These are phyloP conservation scores for Machimus rusticus DNA, from an alignment of 2,888 invertebrate species.

Conservation along the genomic window DNA sequence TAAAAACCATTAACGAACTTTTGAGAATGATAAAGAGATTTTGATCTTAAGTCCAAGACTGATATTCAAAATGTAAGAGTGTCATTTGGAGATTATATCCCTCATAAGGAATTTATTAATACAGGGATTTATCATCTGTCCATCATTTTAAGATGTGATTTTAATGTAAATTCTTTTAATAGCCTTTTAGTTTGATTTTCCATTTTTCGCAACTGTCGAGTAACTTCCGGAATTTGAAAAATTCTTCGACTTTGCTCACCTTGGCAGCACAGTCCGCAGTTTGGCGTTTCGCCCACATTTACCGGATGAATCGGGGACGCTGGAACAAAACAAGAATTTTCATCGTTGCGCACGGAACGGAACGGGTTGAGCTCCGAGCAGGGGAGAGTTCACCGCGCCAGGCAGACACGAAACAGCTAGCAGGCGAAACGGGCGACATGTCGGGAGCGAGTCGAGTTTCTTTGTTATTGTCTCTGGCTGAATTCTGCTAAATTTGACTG, in stretches of 20 bases:
- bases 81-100: too few species aligned
- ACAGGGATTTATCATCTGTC: too few species aligned
- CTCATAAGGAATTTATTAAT: too few species aligned
- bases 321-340: not conserved
- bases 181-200: too few species aligned
- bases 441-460: conserved; percentile 4
- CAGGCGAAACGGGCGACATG: conserved; percentile 12
- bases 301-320: not conserved
- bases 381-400: not conserved
- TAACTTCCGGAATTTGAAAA: not conserved
- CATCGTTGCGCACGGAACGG: not conserved
- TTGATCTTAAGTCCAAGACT: too few species aligned
- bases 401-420: not conserved
- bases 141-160: too few species aligned
- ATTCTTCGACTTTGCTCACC: not conserved
- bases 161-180: too few species aligned
- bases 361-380: not conserved
- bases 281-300: not conserved
- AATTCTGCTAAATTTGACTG: not conserved
- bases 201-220: too few species aligned
- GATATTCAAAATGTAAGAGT: too few species aligned
- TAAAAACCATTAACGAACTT: conserved; percentile 18
- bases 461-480: conserved; percentile 4
- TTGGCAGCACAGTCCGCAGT: not conserved
- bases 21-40: not conserved